Conservation (phyloP, 2,797 vertebrate species). For the Coluber constrictor region DNA sequence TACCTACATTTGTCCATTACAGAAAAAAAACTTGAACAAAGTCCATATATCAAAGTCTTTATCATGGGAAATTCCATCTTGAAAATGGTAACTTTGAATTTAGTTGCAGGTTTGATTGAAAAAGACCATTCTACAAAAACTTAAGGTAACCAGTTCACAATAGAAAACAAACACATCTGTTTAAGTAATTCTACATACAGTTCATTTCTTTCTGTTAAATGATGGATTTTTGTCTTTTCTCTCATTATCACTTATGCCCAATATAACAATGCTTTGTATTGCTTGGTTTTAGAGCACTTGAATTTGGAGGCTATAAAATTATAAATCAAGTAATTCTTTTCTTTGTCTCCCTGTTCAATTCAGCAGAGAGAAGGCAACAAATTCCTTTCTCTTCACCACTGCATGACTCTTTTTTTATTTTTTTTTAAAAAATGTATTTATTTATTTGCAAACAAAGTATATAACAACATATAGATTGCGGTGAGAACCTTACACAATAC, state of each 20-base stretch:
- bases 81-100: neutral
- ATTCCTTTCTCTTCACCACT: neutral
- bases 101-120: neutral
- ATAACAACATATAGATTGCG: too few relatives aligned
- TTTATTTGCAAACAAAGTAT: too few relatives aligned
- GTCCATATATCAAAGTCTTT: neutral
- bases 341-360: neutral
- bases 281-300: neutral
- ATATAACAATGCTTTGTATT: neutral
- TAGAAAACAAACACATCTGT: neutral
- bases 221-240: neutral
- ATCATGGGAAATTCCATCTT: neutral
- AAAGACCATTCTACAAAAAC: neutral
- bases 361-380: neutral
- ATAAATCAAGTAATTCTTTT: neutral
- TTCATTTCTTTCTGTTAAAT: neutral
- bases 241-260: neutral
- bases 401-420: too few relatives aligned
- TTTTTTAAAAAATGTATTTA: too few relatives aligned
- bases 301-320: neutral
- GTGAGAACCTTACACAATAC: too few relatives aligned
- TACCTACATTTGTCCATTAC: neutral
- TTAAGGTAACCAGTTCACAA: too few relatives aligned
- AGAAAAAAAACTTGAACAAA: neutral
- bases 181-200: neutral